A percentile compares a stretch with the other conserved stretches of the same genome.
phyloP scores from a whole-genome alignment of 1,140 invertebrate species.

The Drosophila santomea region DNA sequence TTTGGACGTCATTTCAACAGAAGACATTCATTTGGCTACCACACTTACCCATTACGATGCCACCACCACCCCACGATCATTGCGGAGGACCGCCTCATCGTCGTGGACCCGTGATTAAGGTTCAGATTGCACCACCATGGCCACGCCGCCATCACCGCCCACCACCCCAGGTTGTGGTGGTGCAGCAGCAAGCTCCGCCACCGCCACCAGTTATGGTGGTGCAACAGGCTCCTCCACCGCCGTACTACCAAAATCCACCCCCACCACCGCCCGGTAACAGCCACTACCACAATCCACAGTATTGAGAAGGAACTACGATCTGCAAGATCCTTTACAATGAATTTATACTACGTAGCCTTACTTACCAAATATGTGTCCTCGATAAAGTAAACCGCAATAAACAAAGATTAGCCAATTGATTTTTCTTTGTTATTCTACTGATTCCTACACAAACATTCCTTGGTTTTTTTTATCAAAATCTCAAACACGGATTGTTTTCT shows the following conservation, averaged over 20 bases:
- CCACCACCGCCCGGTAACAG: slow-evolving; percentile 37
- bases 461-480: too few species aligned
- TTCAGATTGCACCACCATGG: slow-evolving; percentile 71
- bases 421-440: too few species aligned
- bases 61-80: slow-evolving; percentile 66
- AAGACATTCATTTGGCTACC: not conserved
- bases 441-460: too few species aligned
- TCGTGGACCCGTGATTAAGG: slow-evolving; percentile 71
- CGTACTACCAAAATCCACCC: slow-evolving; percentile 51
- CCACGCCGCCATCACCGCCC: slow-evolving; percentile 65
- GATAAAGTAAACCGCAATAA: not conserved
- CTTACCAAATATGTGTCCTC: not conserved
- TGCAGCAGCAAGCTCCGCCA: slow-evolving; percentile 55
- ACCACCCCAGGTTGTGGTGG: slow-evolving; percentile 56
- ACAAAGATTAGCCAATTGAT: not conserved
- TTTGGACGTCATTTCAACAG: slow-evolving; percentile 22
- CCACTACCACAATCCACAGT: slow-evolving; percentile 69
- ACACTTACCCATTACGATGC: slow-evolving; percentile 29
- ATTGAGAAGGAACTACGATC: not conserved
- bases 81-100: slow-evolving; percentile 58
- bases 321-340: slow-evolving; percentile 1
- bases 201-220: slow-evolving; percentile 65
- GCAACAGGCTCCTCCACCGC: slow-evolving; percentile 52
- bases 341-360: slow-evolving; percentile 30
- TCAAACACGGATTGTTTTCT: not conserved